Evolutionary conservation across 2,888 invertebrate species (phyloP).

Genomic region (Acanthosoma haemorrhoidale): DNA sequence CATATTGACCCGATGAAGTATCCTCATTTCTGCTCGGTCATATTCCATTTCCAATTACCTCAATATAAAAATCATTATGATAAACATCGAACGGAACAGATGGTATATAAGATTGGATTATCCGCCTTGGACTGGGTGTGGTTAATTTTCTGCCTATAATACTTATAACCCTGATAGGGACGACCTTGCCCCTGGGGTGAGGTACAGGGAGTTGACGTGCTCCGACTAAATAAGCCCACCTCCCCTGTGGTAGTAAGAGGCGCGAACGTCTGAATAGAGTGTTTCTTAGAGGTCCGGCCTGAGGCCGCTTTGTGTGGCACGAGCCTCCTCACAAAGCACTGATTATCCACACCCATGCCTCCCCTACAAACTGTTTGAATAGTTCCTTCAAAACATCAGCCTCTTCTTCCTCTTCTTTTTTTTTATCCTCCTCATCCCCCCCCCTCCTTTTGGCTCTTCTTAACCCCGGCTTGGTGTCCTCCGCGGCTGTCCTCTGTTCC

Average conservation of each 20-base stretch:
- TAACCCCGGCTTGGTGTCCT: neutral
- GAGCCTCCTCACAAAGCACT: slow-evolving; percentile 17
- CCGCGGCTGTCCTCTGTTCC: neutral
- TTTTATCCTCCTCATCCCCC: neutral
- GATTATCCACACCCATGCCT: slow-evolving; percentile 29
- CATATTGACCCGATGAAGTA: no score
- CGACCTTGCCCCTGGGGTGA: slow-evolving; percentile 8
- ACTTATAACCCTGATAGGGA: neutral
- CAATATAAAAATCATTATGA: no score
- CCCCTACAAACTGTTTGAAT: slow-evolving; percentile 29
- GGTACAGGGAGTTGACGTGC: no score
- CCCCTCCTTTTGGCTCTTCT: slow-evolving; percentile 5
- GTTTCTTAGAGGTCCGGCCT: neutral
- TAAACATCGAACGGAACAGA: no score
- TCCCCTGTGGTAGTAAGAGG: neutral
- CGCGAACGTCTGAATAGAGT: neutral
- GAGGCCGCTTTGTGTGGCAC: slow-evolving; percentile 26
- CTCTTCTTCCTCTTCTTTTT: slow-evolving; percentile 11
- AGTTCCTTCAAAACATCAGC: slow-evolving; percentile 27
- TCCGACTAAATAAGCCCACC: neutral
- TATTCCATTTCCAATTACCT: no score
- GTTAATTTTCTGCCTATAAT: no score
- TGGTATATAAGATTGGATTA: neutral
- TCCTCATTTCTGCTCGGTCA: no score
- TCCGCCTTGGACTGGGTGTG: neutral